These are phyloP conservation scores for Anastrepha obliqua DNA, from an alignment of 1,140 invertebrate species.

Conservation along the genomic window DNA sequence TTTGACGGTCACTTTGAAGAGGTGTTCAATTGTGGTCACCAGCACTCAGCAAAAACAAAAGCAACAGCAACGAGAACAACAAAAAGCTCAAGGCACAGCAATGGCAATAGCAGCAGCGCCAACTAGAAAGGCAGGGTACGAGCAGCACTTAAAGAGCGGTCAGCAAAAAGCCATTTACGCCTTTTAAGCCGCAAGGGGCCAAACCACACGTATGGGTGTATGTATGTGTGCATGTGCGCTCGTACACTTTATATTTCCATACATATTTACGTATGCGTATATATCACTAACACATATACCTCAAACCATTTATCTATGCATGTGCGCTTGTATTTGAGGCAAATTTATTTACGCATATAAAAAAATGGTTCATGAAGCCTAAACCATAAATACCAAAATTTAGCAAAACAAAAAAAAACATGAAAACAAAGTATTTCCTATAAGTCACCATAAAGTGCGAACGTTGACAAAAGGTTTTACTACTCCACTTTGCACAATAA, in stretches of 20 bases:
- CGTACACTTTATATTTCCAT: not conserved
- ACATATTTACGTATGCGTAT: not conserved
- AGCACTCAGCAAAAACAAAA: not conserved
- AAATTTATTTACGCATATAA: not conserved
- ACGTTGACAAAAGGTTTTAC: not conserved
- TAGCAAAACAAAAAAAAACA: not conserved
- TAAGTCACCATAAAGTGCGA: not conserved
- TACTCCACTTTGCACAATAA: not conserved
- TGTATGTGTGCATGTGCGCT: not conserved
- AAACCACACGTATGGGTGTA: not conserved
- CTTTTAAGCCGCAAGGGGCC: constrained; percentile 2
- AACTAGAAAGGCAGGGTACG: not conserved
- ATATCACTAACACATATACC: not conserved
- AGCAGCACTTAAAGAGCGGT: constrained; percentile 18
- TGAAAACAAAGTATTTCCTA: not conserved
- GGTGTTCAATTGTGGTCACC: constrained; percentile 31
- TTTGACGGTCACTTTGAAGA: constrained; percentile 45
- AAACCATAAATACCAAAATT: not conserved
- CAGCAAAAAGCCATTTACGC: not conserved
- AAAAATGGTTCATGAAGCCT: not conserved
- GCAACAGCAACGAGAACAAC: not conserved
- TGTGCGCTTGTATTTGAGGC: not conserved
- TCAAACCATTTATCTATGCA: not conserved
- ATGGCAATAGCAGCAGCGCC: not conserved
- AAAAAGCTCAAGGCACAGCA: not conserved